Percentiles rank a stretch among this genome's conserved stretches.
These are phyloP conservation scores for Helleia helle DNA, from an alignment of 2,888 invertebrate species.

Conservation along the genomic window DNA sequence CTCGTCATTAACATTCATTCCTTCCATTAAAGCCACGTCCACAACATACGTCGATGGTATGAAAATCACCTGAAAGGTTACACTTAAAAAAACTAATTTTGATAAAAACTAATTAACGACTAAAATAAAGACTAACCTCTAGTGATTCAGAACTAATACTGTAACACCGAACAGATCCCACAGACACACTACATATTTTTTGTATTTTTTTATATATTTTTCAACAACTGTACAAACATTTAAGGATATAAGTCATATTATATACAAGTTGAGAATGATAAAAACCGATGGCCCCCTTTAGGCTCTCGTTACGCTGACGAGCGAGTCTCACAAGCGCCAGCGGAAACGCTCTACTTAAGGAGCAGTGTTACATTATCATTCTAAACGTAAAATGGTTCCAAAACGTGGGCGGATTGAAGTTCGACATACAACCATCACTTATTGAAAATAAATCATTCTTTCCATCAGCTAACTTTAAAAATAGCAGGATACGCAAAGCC, in stretches of 20 bases:
- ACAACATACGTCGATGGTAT: neutral
- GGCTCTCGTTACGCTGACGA: too few relatives aligned
- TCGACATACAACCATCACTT: neutral
- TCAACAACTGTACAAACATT: constrained; percentile 16
- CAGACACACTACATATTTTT: constrained; percentile 38
- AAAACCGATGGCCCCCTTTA: too few relatives aligned
- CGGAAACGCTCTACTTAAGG: too few relatives aligned
- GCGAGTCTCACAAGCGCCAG: too few relatives aligned
- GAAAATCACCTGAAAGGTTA: neutral
- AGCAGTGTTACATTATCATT: constrained; percentile 7
- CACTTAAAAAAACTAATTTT: constrained; percentile 33
- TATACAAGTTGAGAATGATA: constrained; percentile 5
- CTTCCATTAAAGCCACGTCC: too few relatives aligned
- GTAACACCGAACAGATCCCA: constrained; percentile 40
- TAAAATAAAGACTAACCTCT: constrained; percentile 65
- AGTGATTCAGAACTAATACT: constrained; percentile 66
- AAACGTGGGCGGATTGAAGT: neutral
- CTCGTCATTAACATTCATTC: too few relatives aligned
- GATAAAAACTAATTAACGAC: constrained; percentile 65
- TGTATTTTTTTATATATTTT: constrained; percentile 33
- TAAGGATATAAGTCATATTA: neutral
- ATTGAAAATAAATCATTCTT: neutral
- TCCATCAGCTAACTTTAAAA: neutral
- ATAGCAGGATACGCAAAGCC: neutral
- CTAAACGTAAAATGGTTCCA: constrained; percentile 3